A percentile compares a stretch with the other conserved stretches of the same genome.
These are phyloP conservation scores for Cataglyphis altisquamis DNA, from an alignment of 2,888 invertebrate species.

Conservation along the genomic window DNA sequence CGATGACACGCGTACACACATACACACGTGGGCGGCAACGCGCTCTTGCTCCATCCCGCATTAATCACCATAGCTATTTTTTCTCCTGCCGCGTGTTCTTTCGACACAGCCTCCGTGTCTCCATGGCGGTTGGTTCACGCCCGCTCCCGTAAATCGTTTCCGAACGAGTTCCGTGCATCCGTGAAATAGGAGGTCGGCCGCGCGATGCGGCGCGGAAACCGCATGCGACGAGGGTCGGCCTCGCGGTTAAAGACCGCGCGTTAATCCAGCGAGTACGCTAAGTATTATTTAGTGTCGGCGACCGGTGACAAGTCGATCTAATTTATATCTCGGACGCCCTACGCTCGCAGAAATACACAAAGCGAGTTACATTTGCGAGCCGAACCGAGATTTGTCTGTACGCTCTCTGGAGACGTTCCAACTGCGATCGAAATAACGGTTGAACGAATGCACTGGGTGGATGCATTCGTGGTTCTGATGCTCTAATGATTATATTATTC, in stretches of 20 bases:
- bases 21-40: neutral
- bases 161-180: conserved; percentile 47
- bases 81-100: conserved; percentile 6
- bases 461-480: neutral
- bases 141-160: conserved; percentile 53
- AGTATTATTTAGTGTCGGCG: conserved; percentile 80
- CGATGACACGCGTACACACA: neutral
- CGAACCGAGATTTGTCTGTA: conserved; percentile 71
- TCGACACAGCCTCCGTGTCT: conserved; percentile 19
- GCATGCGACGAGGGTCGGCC: conserved; percentile 56
- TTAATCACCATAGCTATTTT: conserved; percentile 53
- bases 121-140: conserved; percentile 18
- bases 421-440: conserved; percentile 61
- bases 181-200: conserved; percentile 68
- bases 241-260: conserved; percentile 71
- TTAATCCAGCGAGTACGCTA: conserved; percentile 77
- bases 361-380: conserved; percentile 70
- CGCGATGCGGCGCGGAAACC: conserved; percentile 35
- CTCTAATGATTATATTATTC: neutral
- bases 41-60: conserved; percentile 13
- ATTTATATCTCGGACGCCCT: conserved; percentile 76
- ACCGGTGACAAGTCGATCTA: conserved; percentile 80
- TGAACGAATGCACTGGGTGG: neutral
- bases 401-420: conserved; percentile 79
- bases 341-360: conserved; percentile 73